Conservation (phyloP, 1,140 invertebrate species). For the Caerostris extrusa region DNA sequence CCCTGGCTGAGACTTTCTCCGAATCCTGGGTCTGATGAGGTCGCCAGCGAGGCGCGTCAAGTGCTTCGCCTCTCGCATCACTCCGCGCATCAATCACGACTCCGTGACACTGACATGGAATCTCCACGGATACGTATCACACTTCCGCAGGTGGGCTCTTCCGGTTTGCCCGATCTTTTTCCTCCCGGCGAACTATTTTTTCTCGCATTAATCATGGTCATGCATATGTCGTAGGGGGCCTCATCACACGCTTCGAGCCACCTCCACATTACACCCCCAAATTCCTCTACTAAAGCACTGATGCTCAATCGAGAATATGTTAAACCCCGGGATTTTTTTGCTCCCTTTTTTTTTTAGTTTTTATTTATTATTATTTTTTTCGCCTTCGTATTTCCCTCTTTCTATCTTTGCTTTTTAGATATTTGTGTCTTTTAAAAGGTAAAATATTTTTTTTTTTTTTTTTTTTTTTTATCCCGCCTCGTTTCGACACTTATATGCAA, state of each 20-base stretch:
- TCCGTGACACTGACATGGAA: constrained; percentile 75
- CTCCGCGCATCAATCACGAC: constrained; percentile 63
- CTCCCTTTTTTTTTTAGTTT: background rate
- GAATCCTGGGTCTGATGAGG: constrained; percentile 71
- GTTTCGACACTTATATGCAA: constrained; percentile 59
- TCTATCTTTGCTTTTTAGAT: background rate
- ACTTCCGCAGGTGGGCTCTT: constrained; percentile 78
- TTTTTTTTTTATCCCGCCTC: constrained; percentile 23
- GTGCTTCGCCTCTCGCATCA: constrained; percentile 55
- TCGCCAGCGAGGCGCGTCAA: constrained; percentile 75
- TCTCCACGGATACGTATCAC: constrained; percentile 77
- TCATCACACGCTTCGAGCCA: constrained; percentile 50
- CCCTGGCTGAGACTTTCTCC: constrained; percentile 55
- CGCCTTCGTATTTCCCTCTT: no score
- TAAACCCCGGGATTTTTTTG: constrained; percentile 60
- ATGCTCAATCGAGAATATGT: constrained; percentile 75
- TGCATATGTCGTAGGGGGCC: constrained; percentile 73
- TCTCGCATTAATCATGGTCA: constrained; percentile 77
- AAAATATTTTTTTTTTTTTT: background rate
- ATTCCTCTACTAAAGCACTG: constrained; percentile 71
- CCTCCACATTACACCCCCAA: constrained; percentile 71
- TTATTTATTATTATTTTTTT: background rate
- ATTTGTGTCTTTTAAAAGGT: background rate
- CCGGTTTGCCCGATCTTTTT: constrained; percentile 70
- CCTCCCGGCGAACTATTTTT: constrained; percentile 70